These are phyloP conservation scores for Perognathus longimembris DNA, from an alignment of 2,113 vertebrate genomes.

Conservation along the genomic window DNA sequence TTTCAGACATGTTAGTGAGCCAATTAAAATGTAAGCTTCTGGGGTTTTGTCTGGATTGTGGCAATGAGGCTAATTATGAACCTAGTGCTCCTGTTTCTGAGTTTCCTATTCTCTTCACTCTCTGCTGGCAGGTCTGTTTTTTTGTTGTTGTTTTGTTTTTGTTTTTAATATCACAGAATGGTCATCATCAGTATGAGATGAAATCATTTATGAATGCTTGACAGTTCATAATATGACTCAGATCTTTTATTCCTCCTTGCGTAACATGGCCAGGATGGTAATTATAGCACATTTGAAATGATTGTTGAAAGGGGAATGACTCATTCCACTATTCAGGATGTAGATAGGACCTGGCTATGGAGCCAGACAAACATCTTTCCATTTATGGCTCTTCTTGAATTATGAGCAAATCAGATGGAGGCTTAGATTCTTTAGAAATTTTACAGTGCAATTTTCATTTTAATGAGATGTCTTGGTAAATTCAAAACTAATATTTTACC, in stretches of 20 bases:
- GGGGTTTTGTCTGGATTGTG: neutral
- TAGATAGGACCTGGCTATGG: slow-evolving; percentile 33
- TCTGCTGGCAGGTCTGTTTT: neutral
- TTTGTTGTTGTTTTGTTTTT: neutral
- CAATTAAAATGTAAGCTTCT: slow-evolving; percentile 62
- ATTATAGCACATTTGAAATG: slow-evolving; percentile 57
- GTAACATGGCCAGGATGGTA: slow-evolving; percentile 1
- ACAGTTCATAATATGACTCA: neutral
- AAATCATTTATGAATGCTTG: slow-evolving; percentile 26
- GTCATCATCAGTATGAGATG: slow-evolving; percentile 24
- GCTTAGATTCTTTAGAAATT: slow-evolving; percentile 69
- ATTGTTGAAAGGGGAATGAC: slow-evolving; percentile 38
- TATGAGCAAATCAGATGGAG: slow-evolving; percentile 50
- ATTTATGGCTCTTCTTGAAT: slow-evolving; percentile 58
- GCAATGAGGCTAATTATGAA: slow-evolving; percentile 42
- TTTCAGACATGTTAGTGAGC: slow-evolving; percentile 64
- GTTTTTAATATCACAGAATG: neutral
- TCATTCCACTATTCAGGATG: neutral
- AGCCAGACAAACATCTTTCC: slow-evolving; percentile 38
- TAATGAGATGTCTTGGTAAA: slow-evolving; percentile 79
- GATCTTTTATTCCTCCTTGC: neutral
- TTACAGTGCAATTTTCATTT: slow-evolving; percentile 80
- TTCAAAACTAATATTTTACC: slow-evolving; percentile 71
- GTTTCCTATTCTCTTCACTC: slow-evolving; percentile 16
- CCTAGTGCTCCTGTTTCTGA: neutral